Evolutionary conservation across 2,888 invertebrate species (phyloP), one percentile per base, ranked within the genome.

Genomic region (Bombylius discolor): DNA sequence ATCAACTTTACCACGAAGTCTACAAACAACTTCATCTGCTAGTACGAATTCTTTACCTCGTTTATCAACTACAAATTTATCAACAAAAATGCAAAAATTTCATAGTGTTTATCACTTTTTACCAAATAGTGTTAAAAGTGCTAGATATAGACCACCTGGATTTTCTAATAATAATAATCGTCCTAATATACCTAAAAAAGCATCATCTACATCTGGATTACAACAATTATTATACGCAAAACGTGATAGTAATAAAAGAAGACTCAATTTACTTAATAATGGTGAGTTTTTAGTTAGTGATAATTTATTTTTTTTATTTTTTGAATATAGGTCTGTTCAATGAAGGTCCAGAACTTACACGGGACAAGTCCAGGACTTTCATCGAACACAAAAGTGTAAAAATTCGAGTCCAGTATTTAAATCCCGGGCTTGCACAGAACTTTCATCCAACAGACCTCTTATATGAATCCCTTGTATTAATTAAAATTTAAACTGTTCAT

Each of bases 61-160:
- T 13, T 72, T 89, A 50, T 85, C 89, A 6, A 79, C 79, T 9
- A 77, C 77, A n/a, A 74, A 76, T 45, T 62, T 58, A 46, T 60
- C 60, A 49, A 56, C 52, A 12, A 42, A 55, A 47, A 80, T 83
- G 72, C 80, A 79, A 64, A 84, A 84, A 66, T 81, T 83, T 1
- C 81, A 83, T 64, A 82, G 79, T 64, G 79, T 81, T 60, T 77
- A 79, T 60, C 80, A 80, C 63, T 80, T 81, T 65, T 67, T 76
- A 63, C 78, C 79, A 63, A 78, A 77, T 56, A 80, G 85, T 60
- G 90, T 89, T 49, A 91, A 91, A 69, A 91, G 90, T 53, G 91
- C 91, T 47, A 78, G 92, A 46, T 92, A 92, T 71, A 78, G 92
- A 5, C 89, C 92, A 3, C 90, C 91, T 0, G 90, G 88, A 3